Base-by-base conservation (phyloP, 2,797 vertebrate species). In the Cuniculus paca region DNA sequence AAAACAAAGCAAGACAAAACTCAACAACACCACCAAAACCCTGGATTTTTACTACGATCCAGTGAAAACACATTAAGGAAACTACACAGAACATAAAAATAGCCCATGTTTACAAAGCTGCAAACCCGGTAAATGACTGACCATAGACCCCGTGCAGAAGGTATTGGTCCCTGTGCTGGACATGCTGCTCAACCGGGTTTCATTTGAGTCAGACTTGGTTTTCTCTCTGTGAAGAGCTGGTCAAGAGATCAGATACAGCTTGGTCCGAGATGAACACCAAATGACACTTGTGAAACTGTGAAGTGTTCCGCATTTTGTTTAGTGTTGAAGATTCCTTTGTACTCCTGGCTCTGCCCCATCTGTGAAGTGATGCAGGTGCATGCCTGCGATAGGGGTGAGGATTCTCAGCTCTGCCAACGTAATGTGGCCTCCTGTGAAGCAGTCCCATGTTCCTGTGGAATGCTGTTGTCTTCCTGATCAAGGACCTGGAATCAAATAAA, bases 41-140 rank as follows among this genome's bases (percentile, higher is more conserved):
- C 48, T 86, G 36, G 19, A 7, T 28, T 26, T 96, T 95, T 96
- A 94, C 70, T 93, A 80, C 84, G 88, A 61, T 84, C 63, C 20
- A 56, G 3, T 81, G 36, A 60, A 58, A 88, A 90, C 88, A 95
- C 88, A 83, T 90, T 58, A 88, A 16, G 80, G 68, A 91, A 95
- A 93, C 63, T 50, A 52, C n/a, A 45, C 36, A 28, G 48, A 90
- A 84, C 54, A 50, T 91, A 84, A 95, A 95, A 87, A 78, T 58
- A 90, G 58, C 70, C 54, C n/a, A 86, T 4, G 6, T 83, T 95
- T 92, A 52, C 45, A 68, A 78, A 95, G 68, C 58, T 63, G 17
- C 52, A 86, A 2, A 16, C 83, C 48, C 79, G 85, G 83, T 34
- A 72, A 77, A 85, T 0, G 0, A 63, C 63, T 58, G 50, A n/a